A percentile compares a stretch with the other conserved stretches of the same genome.
Conservation (phyloP, 23 tunicate genomes). For the Botrylloides violaceus region DNA sequence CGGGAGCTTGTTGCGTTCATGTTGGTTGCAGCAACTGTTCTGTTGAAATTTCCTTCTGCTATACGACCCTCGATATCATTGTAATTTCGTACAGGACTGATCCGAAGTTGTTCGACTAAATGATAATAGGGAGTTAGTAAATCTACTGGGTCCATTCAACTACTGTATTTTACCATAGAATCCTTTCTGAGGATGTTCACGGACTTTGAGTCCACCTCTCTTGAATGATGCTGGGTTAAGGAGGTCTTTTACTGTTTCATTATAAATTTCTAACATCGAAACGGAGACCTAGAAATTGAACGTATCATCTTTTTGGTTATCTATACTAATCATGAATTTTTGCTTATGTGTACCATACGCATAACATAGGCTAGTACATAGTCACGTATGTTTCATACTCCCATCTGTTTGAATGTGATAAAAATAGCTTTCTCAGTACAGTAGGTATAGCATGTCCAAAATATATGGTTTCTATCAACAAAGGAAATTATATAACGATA, state of each 20-base stretch:
- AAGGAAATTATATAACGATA: too few species aligned
- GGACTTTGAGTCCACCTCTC: slow-evolving; percentile 74
- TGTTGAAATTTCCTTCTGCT: slow-evolving; percentile 75
- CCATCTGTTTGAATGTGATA: too few species aligned
- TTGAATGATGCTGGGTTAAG: slow-evolving; percentile 50
- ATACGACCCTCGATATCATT: slow-evolving; percentile 57
- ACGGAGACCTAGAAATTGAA: slow-evolving; percentile 49
- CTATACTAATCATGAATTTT: too few species aligned
- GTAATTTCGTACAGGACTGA: slow-evolving; percentile 72
- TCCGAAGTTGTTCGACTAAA: slow-evolving; percentile 61
- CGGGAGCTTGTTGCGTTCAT: slow-evolving; percentile 93
- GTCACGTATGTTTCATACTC: too few species aligned
- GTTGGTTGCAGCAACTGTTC: slow-evolving; percentile 86
- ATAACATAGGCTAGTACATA: too few species aligned
- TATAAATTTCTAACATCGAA: slow-evolving; percentile 88
- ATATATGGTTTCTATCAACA: too few species aligned
- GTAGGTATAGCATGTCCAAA: too few species aligned
- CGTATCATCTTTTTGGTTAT: too few species aligned
- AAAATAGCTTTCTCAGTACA: too few species aligned
- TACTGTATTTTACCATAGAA: slow-evolving; percentile 66
- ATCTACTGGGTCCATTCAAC: too few species aligned
- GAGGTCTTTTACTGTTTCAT: slow-evolving; percentile 79
- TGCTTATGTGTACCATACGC: too few species aligned
- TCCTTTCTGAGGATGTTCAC: slow-evolving; percentile 85
- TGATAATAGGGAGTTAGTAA: too few species aligned